phyloP scores from a whole-genome alignment of 1,140 invertebrate genomes.

The Medauroidea extradentata region DNA sequence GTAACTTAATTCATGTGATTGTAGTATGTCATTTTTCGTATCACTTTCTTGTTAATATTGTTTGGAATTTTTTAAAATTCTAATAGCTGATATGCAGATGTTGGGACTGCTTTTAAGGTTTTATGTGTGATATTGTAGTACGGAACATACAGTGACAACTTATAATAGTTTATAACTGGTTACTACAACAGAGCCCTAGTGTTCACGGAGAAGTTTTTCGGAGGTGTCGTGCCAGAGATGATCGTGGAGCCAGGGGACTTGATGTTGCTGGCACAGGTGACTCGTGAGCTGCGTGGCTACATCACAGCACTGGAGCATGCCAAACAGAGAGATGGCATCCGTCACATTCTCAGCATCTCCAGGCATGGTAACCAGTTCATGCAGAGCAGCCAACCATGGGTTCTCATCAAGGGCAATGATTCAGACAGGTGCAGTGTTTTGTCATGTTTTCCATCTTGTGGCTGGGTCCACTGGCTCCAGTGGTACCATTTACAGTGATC shows the following conservation, averaged over 20 bases:
- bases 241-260: slow-evolving; percentile 64
- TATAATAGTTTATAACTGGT: no score
- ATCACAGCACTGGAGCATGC: slow-evolving; percentile 75
- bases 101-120: no score
- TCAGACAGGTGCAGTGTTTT: slow-evolving; percentile 59
- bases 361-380: slow-evolving; percentile 94
- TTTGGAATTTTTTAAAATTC: no score
- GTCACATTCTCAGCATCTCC: slow-evolving; percentile 82
- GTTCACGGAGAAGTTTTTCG: slow-evolving; percentile 86
- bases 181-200: slow-evolving; percentile 79
- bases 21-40: no score
- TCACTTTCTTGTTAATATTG: no score
- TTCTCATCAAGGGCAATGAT: slow-evolving; percentile 77
- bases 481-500: no score
- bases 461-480: no score
- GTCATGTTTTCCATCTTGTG: no score
- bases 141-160: no score
- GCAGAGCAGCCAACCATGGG: slow-evolving; percentile 93
- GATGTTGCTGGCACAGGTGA: slow-evolving; percentile 72
- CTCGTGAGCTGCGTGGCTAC: slow-evolving; percentile 77
- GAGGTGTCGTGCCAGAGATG: slow-evolving; percentile 70
- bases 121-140: no score
- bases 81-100: no score
- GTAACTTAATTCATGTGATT: no score
- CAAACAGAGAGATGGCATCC: slow-evolving; percentile 80